Conservation (phyloP, 2,888 invertebrate genomes). For the Coelogynopora nodosa region DNA sequence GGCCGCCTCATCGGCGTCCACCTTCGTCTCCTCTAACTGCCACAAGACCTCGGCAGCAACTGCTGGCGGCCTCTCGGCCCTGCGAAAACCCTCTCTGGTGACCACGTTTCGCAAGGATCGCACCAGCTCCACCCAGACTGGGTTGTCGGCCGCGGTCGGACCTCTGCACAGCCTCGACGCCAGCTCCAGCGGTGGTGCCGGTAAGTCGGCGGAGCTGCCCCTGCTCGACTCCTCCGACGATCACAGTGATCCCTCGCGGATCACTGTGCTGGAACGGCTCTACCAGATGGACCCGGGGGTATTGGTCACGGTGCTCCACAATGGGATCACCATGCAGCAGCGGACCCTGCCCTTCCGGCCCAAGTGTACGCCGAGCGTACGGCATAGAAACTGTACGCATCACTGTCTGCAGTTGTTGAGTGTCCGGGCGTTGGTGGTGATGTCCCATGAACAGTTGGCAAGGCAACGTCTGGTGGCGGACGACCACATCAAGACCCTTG, state of each 20-base stretch:
- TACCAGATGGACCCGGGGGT: constrained; percentile 62
- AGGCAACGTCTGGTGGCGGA: constrained; percentile 65
- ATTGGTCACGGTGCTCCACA: constrained; percentile 66
- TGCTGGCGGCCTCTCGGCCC: neutral
- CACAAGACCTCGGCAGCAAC: neutral
- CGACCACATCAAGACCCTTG: constrained; percentile 66
- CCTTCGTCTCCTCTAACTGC: neutral
- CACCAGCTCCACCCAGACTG: neutral
- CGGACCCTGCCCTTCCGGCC: constrained; percentile 66
- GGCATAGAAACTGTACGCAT: constrained; percentile 67
- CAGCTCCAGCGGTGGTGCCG: too few species aligned
- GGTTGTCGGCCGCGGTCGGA: neutral
- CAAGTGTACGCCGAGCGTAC: constrained; percentile 67
- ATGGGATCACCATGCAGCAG: constrained; percentile 67
- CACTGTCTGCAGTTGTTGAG: constrained; percentile 68
- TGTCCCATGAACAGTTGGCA: constrained; percentile 66
- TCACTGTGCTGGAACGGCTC: constrained; percentile 56
- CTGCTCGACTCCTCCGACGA: neutral
- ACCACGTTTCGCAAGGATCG: neutral
- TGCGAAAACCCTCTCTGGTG: neutral
- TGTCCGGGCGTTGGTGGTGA: constrained; percentile 66
- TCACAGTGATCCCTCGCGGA: neutral
- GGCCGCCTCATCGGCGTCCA: neutral
- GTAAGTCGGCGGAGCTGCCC: neutral
- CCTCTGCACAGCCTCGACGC: neutral